Evolutionary conservation across 1,140 invertebrate species (phyloP).

Genomic region (Drosophila equinoxialis): DNA sequence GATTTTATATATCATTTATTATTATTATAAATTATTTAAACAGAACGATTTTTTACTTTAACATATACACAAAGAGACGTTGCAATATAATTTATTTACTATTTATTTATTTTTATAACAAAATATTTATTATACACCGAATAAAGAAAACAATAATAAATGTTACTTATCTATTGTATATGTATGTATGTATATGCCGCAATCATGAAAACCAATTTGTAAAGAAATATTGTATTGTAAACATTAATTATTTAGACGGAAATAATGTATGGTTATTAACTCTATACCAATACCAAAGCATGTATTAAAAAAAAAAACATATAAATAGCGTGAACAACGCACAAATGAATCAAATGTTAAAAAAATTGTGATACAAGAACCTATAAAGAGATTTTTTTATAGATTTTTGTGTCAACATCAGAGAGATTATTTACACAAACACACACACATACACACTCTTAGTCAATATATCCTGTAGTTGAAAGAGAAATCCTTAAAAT

Average conservation of each 20-base stretch:
- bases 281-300: slow-evolving; percentile 28
- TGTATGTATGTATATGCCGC: slow-evolving; percentile 28
- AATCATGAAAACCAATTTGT: slow-evolving; percentile 61
- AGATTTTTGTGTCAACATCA: background rate
- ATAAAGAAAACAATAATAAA: slow-evolving; percentile 51
- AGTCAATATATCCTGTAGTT: slow-evolving; percentile 9
- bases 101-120: slow-evolving; percentile 49
- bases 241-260: slow-evolving; percentile 19
- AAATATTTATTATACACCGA: slow-evolving; percentile 63
- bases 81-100: slow-evolving; percentile 70
- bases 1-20: slow-evolving; percentile 62
- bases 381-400: background rate
- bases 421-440: slow-evolving; percentile 9
- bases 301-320: slow-evolving; percentile 33
- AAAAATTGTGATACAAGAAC: background rate
- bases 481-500: slow-evolving; percentile 4
- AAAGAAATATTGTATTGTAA: slow-evolving; percentile 34
- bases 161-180: slow-evolving; percentile 37
- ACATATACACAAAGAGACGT: slow-evolving; percentile 42
- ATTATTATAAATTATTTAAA: slow-evolving; percentile 9
- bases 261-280: slow-evolving; percentile 25
- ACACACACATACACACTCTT: background rate
- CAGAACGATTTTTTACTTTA: slow-evolving; percentile 38
- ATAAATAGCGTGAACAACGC: slow-evolving; percentile 39
- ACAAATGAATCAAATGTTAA: slow-evolving; percentile 22